These are phyloP conservation scores for Timandra comae DNA, from an alignment of 2,888 invertebrate genomes.

Conservation along the genomic window DNA sequence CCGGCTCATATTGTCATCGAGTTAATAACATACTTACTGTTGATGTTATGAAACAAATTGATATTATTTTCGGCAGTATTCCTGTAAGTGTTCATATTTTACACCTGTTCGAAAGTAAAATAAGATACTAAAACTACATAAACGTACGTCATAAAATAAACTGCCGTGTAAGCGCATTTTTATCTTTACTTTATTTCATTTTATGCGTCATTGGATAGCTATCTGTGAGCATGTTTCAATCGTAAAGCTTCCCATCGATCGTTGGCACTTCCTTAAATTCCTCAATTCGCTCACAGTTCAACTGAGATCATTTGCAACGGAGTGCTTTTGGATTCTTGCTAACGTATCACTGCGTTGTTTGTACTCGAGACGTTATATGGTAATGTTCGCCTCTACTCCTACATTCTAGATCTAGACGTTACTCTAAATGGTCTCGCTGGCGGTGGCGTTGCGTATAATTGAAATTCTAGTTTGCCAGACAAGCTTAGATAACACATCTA, in stretches of 20 bases:
- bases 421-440: constrained; percentile 15
- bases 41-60: no score
- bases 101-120: constrained; percentile 8
- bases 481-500: constrained; percentile 12
- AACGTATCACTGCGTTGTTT: constrained; percentile 9
- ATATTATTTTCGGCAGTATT: no score
- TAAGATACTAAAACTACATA: constrained; percentile 16
- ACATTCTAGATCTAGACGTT: constrained; percentile 3
- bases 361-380: constrained; percentile 10
- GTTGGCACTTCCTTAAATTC: constrained; percentile 23
- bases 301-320: constrained; percentile 21
- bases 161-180: constrained; percentile 19
- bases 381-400: constrained; percentile 14
- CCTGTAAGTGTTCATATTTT: no score
- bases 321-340: constrained; percentile 13
- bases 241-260: constrained; percentile 31
- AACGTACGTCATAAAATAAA: constrained; percentile 20
- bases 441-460: constrained; percentile 18
- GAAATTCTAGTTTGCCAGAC: constrained; percentile 15
- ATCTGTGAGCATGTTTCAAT: constrained; percentile 25
- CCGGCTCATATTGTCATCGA: no score
- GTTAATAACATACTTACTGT: no score
- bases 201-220: constrained; percentile 32
- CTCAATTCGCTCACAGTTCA: constrained; percentile 21
- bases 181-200: constrained; percentile 26